These are phyloP conservation scores for Anoncus sp. DNA, from an alignment of 2,888 invertebrate genomes.

Conservation along the genomic window DNA sequence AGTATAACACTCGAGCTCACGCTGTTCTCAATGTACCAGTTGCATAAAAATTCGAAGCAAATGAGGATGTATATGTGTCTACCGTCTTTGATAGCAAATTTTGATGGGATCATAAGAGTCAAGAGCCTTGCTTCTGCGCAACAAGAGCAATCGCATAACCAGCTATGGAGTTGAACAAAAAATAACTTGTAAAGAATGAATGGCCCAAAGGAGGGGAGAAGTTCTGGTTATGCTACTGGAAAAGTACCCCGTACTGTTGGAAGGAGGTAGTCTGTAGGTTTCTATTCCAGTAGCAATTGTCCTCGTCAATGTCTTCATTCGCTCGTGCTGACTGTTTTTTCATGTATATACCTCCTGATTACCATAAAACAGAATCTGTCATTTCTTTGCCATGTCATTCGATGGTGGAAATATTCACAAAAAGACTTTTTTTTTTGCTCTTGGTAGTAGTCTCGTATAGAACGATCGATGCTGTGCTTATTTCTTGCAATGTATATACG, in stretches of 20 bases:
- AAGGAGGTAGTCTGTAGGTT: too few species aligned
- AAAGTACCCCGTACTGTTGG: too few species aligned
- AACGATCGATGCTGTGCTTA: conserved; percentile 13
- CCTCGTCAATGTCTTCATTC: conserved; percentile 22
- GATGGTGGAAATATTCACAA: conserved; percentile 24
- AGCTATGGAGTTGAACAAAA: too few species aligned
- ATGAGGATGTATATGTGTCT: neutral
- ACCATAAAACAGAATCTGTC: conserved; percentile 25
- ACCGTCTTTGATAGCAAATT: neutral
- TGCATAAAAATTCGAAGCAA: conserved; percentile 4
- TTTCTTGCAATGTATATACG: neutral
- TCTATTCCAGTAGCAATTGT: neutral
- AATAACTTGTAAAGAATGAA: neutral
- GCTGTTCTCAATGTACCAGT: neutral
- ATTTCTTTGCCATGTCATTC: conserved; percentile 15
- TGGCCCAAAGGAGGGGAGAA: too few species aligned
- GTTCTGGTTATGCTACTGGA: too few species aligned
- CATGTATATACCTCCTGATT: conserved; percentile 1
- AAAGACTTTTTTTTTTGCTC: conserved; percentile 9
- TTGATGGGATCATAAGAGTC: too few species aligned
- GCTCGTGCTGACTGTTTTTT: conserved; percentile 6
- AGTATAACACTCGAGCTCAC: neutral
- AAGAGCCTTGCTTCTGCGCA: too few species aligned
- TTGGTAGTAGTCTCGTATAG: neutral
- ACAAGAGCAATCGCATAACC: too few species aligned